Conservation (phyloP, 2,888 invertebrate species). For the Cepaea hortensis region DNA sequence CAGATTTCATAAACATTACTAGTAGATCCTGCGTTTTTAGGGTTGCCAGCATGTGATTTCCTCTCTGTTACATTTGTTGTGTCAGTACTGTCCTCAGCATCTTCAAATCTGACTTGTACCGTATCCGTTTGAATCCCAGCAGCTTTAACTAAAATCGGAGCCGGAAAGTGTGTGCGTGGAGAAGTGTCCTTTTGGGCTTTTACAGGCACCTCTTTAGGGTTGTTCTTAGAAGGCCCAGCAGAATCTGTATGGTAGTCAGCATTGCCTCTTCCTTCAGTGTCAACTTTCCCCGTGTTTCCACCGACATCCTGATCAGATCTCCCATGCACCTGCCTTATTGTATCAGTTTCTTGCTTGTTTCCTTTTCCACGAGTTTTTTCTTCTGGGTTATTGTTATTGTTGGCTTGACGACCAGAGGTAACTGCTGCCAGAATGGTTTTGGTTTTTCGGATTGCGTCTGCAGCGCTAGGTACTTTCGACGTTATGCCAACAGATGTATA, state of each 20-base stretch:
- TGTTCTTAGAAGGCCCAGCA: no score
- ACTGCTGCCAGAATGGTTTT: constrained; percentile 19
- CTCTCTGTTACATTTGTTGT: no score
- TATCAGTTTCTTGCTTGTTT: background rate
- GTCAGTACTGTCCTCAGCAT: background rate
- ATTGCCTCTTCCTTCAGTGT: no score
- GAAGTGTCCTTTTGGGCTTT: background rate
- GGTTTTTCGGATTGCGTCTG: constrained; percentile 39
- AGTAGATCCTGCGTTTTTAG: no score
- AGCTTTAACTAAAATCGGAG: constrained; percentile 32
- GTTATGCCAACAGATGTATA: constrained; percentile 1
- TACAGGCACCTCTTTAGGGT: background rate
- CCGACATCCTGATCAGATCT: background rate
- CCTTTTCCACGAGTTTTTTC: background rate
- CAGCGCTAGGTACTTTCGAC: constrained; percentile 25
- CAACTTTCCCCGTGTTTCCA: background rate
- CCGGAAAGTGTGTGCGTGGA: background rate
- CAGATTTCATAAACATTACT: background rate
- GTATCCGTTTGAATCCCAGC: background rate
- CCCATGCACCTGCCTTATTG: background rate
- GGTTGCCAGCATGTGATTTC: no score
- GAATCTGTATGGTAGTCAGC: no score
- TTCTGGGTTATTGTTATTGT: constrained; percentile 44
- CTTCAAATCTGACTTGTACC: background rate
- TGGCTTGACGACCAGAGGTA: constrained; percentile 9